Base-by-base conservation (phyloP, 1,140 invertebrate species). In the Bombus confusus region DNA sequence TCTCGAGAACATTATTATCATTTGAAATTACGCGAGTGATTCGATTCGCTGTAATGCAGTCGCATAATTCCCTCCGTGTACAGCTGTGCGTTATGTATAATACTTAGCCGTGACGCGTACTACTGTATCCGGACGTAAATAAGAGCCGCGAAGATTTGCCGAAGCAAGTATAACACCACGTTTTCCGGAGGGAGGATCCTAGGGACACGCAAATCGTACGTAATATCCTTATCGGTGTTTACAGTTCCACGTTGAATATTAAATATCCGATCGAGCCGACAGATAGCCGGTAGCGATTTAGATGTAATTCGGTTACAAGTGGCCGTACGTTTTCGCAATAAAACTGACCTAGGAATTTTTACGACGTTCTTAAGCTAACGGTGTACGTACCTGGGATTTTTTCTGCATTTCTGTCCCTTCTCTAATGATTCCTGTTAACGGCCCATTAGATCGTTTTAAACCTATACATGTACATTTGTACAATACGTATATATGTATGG, bases 1-100 rank as follows among this genome's bases (percentile, higher is more conserved):
- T 88, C 88, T 90, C 89, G 83, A 83, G 89, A 90, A 86, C 83
- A 90, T 90, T 90, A 90, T 90, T 90, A 90, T 87, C 89, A 90
- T 90, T 90, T 82, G 83, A 88, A 90, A 90, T 90, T 90, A 90
- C 88, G 69, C 79, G 83, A 81, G 74, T 83, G 84, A 90, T 90
- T 90, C 86, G 87, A 89, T 89, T 83, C 88, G 68, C 88, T 52
- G 81, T 87, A 87, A 90, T 64, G 75, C 80, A 83, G 81, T 89
- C 80, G 78, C 81, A 68, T 87, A 84, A 87, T 87, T 90, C 66
- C 69, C 52, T 37, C 5, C 34, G 37, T 78, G 68, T 66, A 73
- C 72, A 66, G 69, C 43, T 41, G 62, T 47, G 15, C 78, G 78
- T 34, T 84, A 43, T 64, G 71, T 64, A 68, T 68, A 68, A 68